phyloP scores from a whole-genome alignment of 30 jellyfish, hydroid and myxozoan species.

The Hydra vulgaris region DNA sequence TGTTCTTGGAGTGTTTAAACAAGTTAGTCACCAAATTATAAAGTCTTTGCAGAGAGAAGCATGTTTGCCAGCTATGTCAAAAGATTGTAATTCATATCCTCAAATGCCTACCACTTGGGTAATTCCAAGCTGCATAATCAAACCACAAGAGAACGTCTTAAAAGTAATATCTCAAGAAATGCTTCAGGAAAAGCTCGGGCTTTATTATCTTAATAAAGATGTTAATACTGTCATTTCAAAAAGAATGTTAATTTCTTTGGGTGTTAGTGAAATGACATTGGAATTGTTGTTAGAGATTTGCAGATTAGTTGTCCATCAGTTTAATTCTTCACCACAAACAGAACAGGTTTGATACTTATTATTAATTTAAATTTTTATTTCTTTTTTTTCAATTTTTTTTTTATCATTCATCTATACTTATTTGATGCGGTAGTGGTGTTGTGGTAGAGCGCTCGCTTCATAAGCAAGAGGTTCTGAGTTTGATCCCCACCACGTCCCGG shows the following conservation, averaged over 20 bases:
- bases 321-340: neutral
- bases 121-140: neutral
- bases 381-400: neutral
- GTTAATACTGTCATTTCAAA: neutral
- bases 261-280: constrained; percentile 6
- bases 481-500: too few relatives aligned
- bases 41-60: constrained; percentile 30
- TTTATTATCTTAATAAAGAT: neutral
- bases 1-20: constrained; percentile 48
- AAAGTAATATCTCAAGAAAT: constrained; percentile 7
- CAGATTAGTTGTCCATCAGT: neutral
- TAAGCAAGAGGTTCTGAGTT: too few relatives aligned
- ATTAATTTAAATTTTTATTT: too few relatives aligned
- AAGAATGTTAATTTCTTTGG: neutral
- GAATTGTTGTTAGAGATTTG: constrained; percentile 6
- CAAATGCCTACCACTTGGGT: constrained; percentile 35
- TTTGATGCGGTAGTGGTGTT: too few relatives aligned
- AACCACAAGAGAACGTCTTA: neutral
- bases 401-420: too few relatives aligned
- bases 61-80: constrained; percentile 38
- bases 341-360: neutral
- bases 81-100: constrained; percentile 20
- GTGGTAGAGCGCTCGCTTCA: too few relatives aligned
- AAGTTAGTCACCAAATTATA: constrained; percentile 31
- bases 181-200: neutral